Evolutionary conservation across 53 echinoderm and acorn worm species (phyloP).

Genomic region (Echinarachnius parma): DNA sequence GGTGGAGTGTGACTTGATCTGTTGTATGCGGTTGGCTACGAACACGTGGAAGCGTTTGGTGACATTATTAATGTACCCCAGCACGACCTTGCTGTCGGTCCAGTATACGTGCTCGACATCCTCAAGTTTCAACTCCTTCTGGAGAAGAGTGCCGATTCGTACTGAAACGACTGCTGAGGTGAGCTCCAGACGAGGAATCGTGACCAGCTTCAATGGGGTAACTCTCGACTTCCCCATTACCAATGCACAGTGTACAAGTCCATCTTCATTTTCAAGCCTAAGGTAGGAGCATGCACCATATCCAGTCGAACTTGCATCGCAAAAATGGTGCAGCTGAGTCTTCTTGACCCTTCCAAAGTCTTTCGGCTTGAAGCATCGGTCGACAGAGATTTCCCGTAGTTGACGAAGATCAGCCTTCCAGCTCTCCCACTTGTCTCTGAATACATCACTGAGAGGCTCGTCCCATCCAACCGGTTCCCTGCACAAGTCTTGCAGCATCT

Average conservation of each 20-base stretch:
- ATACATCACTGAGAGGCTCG: constrained; percentile 53
- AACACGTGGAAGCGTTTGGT: constrained; percentile 55
- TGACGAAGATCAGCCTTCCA: constrained; percentile 43
- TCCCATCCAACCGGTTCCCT: constrained; percentile 56
- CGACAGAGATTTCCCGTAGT: constrained; percentile 31
- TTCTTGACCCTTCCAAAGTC: constrained; percentile 29
- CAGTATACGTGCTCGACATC: constrained; percentile 22
- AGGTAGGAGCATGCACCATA: constrained; percentile 46
- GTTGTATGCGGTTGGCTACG: constrained; percentile 59
- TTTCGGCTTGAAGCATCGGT: constrained; percentile 45
- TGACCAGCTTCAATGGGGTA: constrained; percentile 45
- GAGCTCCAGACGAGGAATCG: constrained; percentile 58
- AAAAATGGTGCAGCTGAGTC: constrained; percentile 55
- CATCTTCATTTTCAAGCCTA: background rate
- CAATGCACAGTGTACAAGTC: constrained; percentile 45
- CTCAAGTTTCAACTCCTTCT: constrained; percentile 7
- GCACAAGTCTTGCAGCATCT: constrained; percentile 69
- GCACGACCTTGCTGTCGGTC: constrained; percentile 59
- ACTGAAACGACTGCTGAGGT: constrained; percentile 53
- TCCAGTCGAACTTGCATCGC: constrained; percentile 52
- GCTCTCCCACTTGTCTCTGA: constrained; percentile 50
- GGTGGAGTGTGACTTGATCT: constrained; percentile 31
- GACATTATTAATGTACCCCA: constrained; percentile 60
- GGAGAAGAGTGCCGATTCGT: constrained; percentile 3
- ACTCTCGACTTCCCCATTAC: constrained; percentile 48